These are phyloP conservation scores for Seriola dumerili DNA, from an alignment of 2,113 vertebrate genomes.

Conservation along the genomic window DNA sequence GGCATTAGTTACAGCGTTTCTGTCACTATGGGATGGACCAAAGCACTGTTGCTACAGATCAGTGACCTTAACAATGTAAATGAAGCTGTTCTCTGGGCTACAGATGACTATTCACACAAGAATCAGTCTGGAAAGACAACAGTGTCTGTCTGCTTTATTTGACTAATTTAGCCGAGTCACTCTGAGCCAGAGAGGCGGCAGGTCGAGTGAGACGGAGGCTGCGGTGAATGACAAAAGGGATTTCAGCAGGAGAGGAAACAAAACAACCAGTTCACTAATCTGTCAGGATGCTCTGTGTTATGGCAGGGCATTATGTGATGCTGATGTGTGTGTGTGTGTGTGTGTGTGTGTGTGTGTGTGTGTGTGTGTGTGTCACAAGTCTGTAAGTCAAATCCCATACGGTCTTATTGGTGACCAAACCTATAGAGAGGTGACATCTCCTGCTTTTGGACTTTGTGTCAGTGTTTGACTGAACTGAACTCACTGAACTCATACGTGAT, in stretches of 20 bases:
- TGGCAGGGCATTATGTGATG: not conserved
- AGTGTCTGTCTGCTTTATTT: constrained; percentile 32
- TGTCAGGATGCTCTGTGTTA: constrained; percentile 20
- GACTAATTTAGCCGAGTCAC: constrained; percentile 55
- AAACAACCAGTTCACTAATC: constrained; percentile 36
- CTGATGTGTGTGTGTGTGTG: too few relatives aligned
- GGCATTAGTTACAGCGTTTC: not conserved
- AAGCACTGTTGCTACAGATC: not conserved
- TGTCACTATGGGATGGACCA: not conserved
- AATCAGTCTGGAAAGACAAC: constrained; percentile 16
- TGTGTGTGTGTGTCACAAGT: not conserved
- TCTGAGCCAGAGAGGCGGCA: constrained; percentile 39
- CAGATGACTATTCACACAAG: constrained; percentile 21
- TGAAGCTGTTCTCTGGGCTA: constrained; percentile 10
- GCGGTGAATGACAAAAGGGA: constrained; percentile 65
- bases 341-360: too few relatives aligned
- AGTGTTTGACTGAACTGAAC: not conserved
- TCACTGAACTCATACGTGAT: not conserved
- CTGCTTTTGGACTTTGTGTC: not conserved
- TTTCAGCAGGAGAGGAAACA: constrained; percentile 37
- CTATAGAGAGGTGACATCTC: not conserved
- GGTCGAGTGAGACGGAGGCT: constrained; percentile 23
- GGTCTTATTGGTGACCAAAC: not conserved
- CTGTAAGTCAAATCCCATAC: constrained; percentile 1
- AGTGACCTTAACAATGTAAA: not conserved